Evolutionary conservation across 2,113 vertebrate genomes (phyloP).

Genomic region (Mohoua ochrocephala): DNA sequence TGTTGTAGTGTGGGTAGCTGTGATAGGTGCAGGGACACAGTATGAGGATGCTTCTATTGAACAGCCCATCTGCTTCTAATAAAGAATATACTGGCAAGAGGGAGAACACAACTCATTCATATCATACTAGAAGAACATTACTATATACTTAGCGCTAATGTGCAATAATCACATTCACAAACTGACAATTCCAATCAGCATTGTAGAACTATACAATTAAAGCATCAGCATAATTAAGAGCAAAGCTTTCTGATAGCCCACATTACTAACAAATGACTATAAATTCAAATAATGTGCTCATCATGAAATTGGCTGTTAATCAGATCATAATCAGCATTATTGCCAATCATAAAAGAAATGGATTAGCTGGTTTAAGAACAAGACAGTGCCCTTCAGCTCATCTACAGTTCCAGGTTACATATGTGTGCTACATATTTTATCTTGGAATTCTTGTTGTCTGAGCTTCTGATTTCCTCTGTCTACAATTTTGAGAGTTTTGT

Average conservation of each 20-base stretch:
- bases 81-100: conserved; percentile 1
- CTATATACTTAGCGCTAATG: not conserved
- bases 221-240: conserved; percentile 24
- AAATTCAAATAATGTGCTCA: not conserved
- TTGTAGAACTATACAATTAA: conserved; percentile 3
- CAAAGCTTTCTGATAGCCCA: not conserved
- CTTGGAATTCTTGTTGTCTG: not conserved
- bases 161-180: conserved; percentile 5
- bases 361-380: not conserved
- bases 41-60: not conserved
- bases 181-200: conserved; percentile 31
- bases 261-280: not conserved
- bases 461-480: not conserved
- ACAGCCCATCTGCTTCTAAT: not conserved
- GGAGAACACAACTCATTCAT: not conserved
- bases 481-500: not conserved
- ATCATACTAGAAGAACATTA: not conserved
- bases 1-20: not conserved
- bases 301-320: not conserved
- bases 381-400: not conserved
- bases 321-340: not conserved
- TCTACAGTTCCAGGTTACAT: not conserved
- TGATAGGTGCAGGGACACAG: not conserved
- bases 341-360: not conserved
- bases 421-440: not conserved